Percentiles rank a stretch among this genome's conserved stretches.
phyloP scores from a whole-genome alignment of 2,888 invertebrate species.

The Helicoverpa assulta region DNA sequence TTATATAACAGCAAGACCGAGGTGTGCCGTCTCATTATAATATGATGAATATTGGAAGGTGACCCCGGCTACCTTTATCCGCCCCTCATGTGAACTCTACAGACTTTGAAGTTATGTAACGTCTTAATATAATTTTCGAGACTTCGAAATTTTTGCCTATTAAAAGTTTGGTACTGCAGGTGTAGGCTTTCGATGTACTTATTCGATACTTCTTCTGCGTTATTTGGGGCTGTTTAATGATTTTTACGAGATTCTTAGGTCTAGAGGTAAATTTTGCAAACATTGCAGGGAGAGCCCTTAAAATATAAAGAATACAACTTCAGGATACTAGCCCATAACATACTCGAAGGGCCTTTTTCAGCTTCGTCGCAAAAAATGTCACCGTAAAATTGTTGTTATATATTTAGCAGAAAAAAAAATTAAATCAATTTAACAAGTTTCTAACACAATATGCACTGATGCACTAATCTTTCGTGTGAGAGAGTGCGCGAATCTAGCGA shows the following conservation, averaged over 20 bases:
- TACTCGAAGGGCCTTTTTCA: too few relatives aligned
- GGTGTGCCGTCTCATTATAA: constrained; percentile 48
- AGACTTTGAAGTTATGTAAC: constrained; percentile 45
- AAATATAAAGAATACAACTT: too few relatives aligned
- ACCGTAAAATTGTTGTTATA: background rate
- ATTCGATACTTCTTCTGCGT: background rate
- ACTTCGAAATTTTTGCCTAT: constrained; percentile 11
- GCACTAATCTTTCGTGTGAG: constrained; percentile 37
- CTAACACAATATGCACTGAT: constrained; percentile 22
- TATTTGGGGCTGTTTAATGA: background rate
- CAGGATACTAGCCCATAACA: too few relatives aligned
- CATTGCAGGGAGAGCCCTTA: too few relatives aligned
- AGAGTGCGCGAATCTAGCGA: constrained; percentile 19
- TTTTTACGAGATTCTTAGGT: background rate
- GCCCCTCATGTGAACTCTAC: constrained; percentile 61
- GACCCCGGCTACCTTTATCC: constrained; percentile 68
- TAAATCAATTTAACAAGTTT: constrained; percentile 17
- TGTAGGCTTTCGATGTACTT: too few relatives aligned
- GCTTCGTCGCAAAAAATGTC: background rate
- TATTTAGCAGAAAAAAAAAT: constrained; percentile 11
- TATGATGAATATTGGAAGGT: constrained; percentile 69
- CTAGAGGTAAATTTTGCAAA: too few relatives aligned
- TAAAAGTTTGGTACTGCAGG: background rate
- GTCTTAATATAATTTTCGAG: constrained; percentile 29
- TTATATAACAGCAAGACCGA: constrained; percentile 20